Conservation (phyloP, 2,113 vertebrate genomes). For the Tragulus kanchil region DNA sequence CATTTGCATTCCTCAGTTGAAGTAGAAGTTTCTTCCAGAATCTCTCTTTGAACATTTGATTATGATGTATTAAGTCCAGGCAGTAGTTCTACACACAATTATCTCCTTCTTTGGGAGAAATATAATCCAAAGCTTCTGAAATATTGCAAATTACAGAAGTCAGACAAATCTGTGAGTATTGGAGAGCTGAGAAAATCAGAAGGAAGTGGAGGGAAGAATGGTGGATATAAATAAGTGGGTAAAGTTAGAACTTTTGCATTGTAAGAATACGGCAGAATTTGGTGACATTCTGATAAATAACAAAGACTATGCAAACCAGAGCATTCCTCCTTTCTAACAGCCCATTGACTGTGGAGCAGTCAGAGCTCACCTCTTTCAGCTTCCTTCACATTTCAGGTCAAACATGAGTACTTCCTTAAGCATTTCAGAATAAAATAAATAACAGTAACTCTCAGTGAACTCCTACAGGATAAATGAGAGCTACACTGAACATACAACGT, state of each 20-base stretch:
- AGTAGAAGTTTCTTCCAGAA: neutral
- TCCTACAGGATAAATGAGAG: neutral
- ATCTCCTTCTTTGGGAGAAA: slow-evolving; percentile 26
- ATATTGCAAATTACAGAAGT: slow-evolving; percentile 19
- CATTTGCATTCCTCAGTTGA: neutral
- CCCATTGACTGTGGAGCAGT: neutral
- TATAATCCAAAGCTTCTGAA: slow-evolving; percentile 18
- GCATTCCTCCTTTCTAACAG: neutral
- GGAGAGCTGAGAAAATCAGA: slow-evolving; percentile 36
- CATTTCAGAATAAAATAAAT: slow-evolving; percentile 60
- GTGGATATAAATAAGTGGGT: neutral
- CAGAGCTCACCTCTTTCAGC: neutral
- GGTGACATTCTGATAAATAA: slow-evolving; percentile 5
- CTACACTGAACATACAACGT: slow-evolving; percentile 15
- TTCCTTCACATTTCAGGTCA: slow-evolving; percentile 46
- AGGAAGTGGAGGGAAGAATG: neutral
- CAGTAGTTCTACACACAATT: neutral
- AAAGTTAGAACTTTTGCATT: neutral
- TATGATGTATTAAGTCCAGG: neutral
- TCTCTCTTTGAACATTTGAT: neutral
- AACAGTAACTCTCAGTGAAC: slow-evolving; percentile 33
- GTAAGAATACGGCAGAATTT: neutral
- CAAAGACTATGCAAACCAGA: neutral
- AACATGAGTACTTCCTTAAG: neutral
- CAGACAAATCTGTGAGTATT: slow-evolving; percentile 12